Evolutionary conservation across 1,140 invertebrate genomes (phyloP).

Genomic region (Anagrus nilaparvatae): DNA sequence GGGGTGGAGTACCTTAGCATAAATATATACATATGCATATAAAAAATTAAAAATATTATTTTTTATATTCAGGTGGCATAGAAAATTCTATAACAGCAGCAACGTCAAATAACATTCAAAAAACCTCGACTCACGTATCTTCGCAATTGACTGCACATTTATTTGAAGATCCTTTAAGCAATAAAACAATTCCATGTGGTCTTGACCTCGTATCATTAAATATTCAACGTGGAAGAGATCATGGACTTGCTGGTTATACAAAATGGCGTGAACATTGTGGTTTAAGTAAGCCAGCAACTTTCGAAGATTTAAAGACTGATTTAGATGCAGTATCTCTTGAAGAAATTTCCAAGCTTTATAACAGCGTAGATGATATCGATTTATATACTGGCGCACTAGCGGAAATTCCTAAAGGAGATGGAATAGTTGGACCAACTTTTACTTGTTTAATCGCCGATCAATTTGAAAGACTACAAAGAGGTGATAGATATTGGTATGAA

Average conservation of each 20-base stretch:
- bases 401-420: conserved; percentile 55
- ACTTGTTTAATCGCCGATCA: conserved; percentile 80
- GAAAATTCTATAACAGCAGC: conserved; percentile 53
- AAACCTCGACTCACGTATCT: conserved; percentile 40
- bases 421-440: conserved; percentile 73
- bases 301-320: conserved; percentile 59
- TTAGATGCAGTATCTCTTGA: conserved; percentile 52
- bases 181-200: conserved; percentile 46
- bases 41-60: no score
- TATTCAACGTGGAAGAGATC: conserved; percentile 79
- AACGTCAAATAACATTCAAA: conserved; percentile 54
- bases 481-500: conserved; percentile 85
- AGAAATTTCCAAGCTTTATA: conserved; percentile 54
- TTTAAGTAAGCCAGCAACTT: conserved; percentile 53
- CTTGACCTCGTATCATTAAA: conserved; percentile 79
- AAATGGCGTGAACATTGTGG: conserved; percentile 67
- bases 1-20: no score
- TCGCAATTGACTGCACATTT: conserved; percentile 61
- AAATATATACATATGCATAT: no score
- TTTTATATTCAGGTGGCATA: conserved; percentile 45
- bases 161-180: conserved; percentile 49
- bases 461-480: conserved; percentile 66
- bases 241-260: conserved; percentile 73
- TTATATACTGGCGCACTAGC: conserved; percentile 76
- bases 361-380: conserved; percentile 75